These are phyloP conservation scores for Metalampra italica DNA, from an alignment of 2,888 invertebrate species.

Conservation along the genomic window DNA sequence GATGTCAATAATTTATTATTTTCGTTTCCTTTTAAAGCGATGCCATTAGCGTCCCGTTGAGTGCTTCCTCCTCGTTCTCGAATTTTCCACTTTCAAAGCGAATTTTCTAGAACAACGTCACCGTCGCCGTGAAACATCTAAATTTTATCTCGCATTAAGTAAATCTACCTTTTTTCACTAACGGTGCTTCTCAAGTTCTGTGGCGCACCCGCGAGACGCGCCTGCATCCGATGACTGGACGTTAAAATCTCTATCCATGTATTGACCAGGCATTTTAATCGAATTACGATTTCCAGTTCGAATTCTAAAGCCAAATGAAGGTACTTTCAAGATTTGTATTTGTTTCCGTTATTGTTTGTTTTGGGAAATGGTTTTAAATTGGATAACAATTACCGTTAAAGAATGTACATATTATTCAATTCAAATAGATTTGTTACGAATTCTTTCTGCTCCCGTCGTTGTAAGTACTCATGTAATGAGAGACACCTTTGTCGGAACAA, in stretches of 20 bases:
- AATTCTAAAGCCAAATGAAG: neutral
- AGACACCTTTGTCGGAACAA: constrained; percentile 8
- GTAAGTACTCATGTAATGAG: constrained; percentile 4
- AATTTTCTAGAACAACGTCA: constrained; percentile 48
- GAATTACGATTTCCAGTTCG: neutral
- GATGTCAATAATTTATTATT: constrained; percentile 72
- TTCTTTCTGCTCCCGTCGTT: constrained; percentile 2
- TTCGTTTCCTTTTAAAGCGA: constrained; percentile 65
- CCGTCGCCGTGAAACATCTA: constrained; percentile 41
- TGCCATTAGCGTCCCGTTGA: constrained; percentile 59
- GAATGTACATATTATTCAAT: too few species aligned
- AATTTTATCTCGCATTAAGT: constrained; percentile 49
- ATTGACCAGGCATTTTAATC: constrained; percentile 1
- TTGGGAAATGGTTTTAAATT: neutral
- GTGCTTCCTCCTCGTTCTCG: constrained; percentile 49
- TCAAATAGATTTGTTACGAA: neutral
- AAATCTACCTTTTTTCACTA: constrained; percentile 37
- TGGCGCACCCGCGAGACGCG: neutral
- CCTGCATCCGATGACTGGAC: neutral
- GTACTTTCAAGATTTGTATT: neutral
- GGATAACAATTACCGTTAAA: neutral
- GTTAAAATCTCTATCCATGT: neutral
- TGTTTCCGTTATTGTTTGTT: neutral
- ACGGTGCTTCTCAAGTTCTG: constrained; percentile 44
- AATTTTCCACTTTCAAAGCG: constrained; percentile 47